phyloP scores from a whole-genome alignment of 2,113 vertebrate species.

The Hucho hucho region DNA sequence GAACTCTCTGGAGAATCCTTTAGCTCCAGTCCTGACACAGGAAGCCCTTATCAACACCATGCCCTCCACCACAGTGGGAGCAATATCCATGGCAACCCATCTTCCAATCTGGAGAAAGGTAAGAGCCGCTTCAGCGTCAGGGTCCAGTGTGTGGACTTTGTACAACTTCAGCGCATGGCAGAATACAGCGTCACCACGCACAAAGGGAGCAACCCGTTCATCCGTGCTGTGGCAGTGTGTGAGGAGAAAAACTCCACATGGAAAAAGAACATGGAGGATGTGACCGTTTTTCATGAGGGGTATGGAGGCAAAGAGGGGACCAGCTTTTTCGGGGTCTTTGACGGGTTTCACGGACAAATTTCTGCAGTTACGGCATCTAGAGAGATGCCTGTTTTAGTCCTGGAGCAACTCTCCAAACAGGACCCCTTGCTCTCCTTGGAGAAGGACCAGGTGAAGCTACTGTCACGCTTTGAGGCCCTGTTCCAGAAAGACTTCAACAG shows the following conservation, averaged over 20 bases:
- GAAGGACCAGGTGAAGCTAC: conserved; percentile 40
- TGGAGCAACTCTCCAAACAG: conserved; percentile 61
- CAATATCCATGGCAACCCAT: not conserved
- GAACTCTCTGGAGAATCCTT: not conserved
- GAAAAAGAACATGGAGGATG: conserved; percentile 62
- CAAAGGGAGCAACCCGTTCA: conserved; percentile 38
- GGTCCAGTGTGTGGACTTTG: not conserved
- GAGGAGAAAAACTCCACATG: conserved; percentile 62
- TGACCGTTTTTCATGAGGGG: conserved; percentile 41
- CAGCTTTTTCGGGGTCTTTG: conserved; percentile 68
- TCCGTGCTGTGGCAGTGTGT: conserved; percentile 61
- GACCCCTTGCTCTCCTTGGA: conserved; percentile 59
- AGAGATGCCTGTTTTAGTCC: conserved; percentile 69
- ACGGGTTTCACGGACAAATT: conserved; percentile 48
- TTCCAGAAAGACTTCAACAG: conserved; percentile 47
- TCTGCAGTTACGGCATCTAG: conserved; percentile 54
- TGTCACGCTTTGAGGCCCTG: conserved; percentile 55
- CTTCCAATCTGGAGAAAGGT: not conserved
- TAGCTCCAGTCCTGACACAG: not conserved
- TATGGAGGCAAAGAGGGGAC: conserved; percentile 64
- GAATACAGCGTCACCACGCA: conserved; percentile 14
- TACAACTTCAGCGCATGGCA: not conserved
- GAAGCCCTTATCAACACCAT: not conserved
- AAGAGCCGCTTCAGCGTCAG: not conserved
- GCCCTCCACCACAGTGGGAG: too few species aligned